Evolutionary conservation across 2,113 vertebrate species (phyloP).

Genomic region (Stigmatopora nigra): DNA sequence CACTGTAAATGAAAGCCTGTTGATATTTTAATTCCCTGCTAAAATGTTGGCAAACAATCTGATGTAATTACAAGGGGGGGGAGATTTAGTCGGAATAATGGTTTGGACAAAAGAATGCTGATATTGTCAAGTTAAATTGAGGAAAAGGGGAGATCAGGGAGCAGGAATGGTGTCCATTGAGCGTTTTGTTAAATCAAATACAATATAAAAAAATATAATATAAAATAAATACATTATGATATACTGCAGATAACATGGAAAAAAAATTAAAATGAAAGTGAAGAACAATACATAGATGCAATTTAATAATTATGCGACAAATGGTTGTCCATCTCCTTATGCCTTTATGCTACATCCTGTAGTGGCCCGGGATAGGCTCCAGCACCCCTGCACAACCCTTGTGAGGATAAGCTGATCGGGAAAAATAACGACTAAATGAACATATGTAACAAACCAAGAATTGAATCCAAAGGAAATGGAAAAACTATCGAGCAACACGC

Average conservation of each 20-base stretch:
- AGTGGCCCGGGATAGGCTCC: no score
- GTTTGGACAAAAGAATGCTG: conserved; percentile 55
- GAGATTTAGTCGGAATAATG: conserved; percentile 68
- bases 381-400: no score
- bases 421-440: no score
- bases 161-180: conserved; percentile 31
- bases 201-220: no score
- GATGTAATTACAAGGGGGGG: conserved; percentile 69
- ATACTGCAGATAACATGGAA: not conserved
- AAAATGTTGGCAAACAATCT: conserved; percentile 70
- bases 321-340: no score
- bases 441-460: no score
- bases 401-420: no score
- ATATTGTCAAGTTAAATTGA: conserved; percentile 68
- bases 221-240: not conserved
- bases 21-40: conserved; percentile 64
- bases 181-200: not conserved
- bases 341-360: no score
- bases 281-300: no score
- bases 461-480: no score
- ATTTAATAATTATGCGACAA: no score
- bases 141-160: conserved; percentile 54
- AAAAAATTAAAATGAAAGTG: not conserved
- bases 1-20: conserved; percentile 73
- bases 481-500: conserved; percentile 7